A percentile compares a stretch with the other conserved stretches of the same genome.
Evolutionary conservation across 1,140 invertebrate genomes (phyloP).

Genomic region (Delia radicum): DNA sequence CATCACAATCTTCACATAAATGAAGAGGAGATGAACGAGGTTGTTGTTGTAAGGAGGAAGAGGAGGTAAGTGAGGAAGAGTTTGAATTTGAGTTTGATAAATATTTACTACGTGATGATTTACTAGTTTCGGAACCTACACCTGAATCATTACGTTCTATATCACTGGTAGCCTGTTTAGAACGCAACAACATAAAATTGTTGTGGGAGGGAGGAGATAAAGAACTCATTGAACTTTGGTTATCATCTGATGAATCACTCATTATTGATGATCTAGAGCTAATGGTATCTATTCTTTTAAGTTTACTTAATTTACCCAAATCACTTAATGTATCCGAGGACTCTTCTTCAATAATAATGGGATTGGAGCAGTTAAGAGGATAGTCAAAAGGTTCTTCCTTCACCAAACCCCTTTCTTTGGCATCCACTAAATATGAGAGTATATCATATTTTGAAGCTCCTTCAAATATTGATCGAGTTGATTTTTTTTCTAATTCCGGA

Average conservation of each 20-base stretch:
- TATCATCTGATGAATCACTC: constrained; percentile 71
- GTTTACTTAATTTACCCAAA: constrained; percentile 39
- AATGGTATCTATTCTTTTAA: constrained; percentile 34
- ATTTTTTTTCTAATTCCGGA: constrained; percentile 66
- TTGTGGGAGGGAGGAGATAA: constrained; percentile 47
- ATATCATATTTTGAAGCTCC: constrained; percentile 87
- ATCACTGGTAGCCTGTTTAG: constrained; percentile 58
- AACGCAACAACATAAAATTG: constrained; percentile 35
- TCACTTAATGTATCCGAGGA: constrained; percentile 59
- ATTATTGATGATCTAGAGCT: constrained; percentile 63
- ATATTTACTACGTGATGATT: constrained; percentile 75
- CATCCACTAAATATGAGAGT: constrained; percentile 82
- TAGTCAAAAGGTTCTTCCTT: constrained; percentile 66
- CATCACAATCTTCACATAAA: constrained; percentile 77
- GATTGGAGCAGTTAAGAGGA: constrained; percentile 60
- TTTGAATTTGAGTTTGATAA: constrained; percentile 56
- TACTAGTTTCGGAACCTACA: constrained; percentile 89
- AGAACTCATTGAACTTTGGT: constrained; percentile 62
- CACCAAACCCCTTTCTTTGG: constrained; percentile 72
- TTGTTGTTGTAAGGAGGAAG: not conserved
- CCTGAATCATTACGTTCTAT: constrained; percentile 91
- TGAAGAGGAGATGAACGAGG: constrained; percentile 57
- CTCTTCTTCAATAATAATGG: constrained; percentile 61
- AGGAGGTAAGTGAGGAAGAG: constrained; percentile 36
- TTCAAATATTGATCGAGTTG: constrained; percentile 74